Evolutionary conservation across 1,140 invertebrate genomes (phyloP).

Genomic region (Trachymyrmex septentrionalis): DNA sequence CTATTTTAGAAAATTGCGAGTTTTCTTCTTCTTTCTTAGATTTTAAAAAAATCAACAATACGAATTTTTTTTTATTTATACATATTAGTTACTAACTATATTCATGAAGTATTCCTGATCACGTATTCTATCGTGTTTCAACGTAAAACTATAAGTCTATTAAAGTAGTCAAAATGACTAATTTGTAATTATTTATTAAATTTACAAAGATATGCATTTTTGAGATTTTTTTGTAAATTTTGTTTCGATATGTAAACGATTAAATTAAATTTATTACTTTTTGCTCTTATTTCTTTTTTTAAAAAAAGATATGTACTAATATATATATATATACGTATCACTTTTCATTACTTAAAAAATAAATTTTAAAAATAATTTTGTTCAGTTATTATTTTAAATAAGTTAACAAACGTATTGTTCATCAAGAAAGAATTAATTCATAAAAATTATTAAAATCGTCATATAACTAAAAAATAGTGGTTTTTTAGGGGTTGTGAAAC

Average conservation of each 20-base stretch:
- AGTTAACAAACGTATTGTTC: too few relatives aligned
- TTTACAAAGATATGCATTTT: neutral
- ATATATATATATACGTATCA: neutral
- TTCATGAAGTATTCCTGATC: neutral
- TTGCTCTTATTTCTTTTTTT: neutral
- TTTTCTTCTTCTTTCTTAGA: neutral
- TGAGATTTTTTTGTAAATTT: neutral
- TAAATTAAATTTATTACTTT: neutral
- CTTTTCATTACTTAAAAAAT: too few relatives aligned
- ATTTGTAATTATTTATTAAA: neutral
- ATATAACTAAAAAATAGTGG: too few relatives aligned
- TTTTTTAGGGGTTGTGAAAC: too few relatives aligned
- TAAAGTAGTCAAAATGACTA: neutral
- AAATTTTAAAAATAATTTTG: too few relatives aligned
- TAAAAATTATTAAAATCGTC: too few relatives aligned
- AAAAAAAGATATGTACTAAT: neutral
- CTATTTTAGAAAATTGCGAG: slow-evolving; percentile 13
- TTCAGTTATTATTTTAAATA: too few relatives aligned
- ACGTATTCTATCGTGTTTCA: neutral
- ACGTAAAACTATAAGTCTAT: neutral
- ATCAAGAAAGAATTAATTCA: too few relatives aligned
- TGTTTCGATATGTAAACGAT: neutral
- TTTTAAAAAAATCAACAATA: neutral
- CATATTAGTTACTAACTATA: neutral
- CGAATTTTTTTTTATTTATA: neutral